Percentiles rank a stretch among this genome's conserved stretches.
Evolutionary conservation across 2,888 invertebrate species (phyloP).

Genomic region (Cephus runcator): DNA sequence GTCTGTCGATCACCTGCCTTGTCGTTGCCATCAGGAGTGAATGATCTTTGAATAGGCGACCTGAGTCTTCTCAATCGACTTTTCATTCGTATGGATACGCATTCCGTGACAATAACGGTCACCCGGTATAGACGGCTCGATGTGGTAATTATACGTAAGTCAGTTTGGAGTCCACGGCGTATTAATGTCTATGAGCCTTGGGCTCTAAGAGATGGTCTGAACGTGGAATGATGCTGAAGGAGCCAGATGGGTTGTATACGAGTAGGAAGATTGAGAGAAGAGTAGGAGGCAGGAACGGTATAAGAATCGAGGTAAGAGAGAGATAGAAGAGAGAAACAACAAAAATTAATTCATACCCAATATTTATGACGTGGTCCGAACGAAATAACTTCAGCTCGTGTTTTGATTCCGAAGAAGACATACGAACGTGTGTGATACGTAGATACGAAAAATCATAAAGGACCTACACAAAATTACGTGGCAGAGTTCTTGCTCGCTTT

Average conservation of each 20-base stretch:
- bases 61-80: neutral
- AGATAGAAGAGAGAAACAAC: conserved; percentile 6
- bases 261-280: conserved; percentile 6
- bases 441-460: neutral
- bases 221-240: conserved; percentile 22
- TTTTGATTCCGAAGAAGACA: neutral
- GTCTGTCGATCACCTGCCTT: neutral
- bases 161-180: conserved; percentile 41
- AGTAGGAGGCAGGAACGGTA: neutral
- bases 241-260: neutral
- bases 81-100: neutral
- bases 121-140: conserved; percentile 46
- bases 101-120: conserved; percentile 5
- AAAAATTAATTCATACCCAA: conserved; percentile 23
- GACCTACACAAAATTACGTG: neutral
- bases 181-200: conserved; percentile 42
- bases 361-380: conserved; percentile 35
- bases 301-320: neutral
- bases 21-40: neutral
- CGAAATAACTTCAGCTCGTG: conserved; percentile 31
- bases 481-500: neutral
- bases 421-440: neutral
- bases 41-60: neutral
- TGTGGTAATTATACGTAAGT: conserved; percentile 50
- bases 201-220: conserved; percentile 47